These are phyloP conservation scores for Brassicogethes aeneus DNA, from an alignment of 2,888 invertebrate genomes.

Conservation along the genomic window DNA sequence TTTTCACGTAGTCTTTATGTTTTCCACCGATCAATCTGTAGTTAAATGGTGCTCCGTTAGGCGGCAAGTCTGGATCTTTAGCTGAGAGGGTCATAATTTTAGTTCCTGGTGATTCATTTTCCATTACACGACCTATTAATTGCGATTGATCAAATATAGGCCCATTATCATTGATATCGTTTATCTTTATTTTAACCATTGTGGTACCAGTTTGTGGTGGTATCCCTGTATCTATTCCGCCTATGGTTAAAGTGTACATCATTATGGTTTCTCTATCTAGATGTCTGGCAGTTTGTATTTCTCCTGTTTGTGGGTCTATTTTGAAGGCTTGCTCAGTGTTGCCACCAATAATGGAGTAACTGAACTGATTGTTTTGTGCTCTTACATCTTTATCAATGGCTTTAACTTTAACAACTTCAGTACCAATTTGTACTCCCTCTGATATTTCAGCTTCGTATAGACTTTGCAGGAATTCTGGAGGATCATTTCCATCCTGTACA, in stretches of 20 bases:
- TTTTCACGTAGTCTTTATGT: slow-evolving; percentile 64
- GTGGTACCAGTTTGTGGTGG: slow-evolving; percentile 91
- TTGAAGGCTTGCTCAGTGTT: slow-evolving; percentile 78
- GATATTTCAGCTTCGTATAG: slow-evolving; percentile 71
- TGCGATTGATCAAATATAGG: slow-evolving; percentile 69
- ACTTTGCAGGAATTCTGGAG: slow-evolving; percentile 80
- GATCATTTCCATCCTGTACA: slow-evolving; percentile 93
- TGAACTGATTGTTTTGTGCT: slow-evolving; percentile 85
- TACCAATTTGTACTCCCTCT: slow-evolving; percentile 70
- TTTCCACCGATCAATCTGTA: slow-evolving; percentile 72
- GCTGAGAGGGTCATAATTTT: slow-evolving; percentile 79
- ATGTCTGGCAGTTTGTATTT: slow-evolving; percentile 64
- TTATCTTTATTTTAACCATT: slow-evolving; percentile 67
- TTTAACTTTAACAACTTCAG: slow-evolving; percentile 66
- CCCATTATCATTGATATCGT: slow-evolving; percentile 90
- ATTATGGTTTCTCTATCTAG: slow-evolving; percentile 76
- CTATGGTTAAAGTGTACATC: slow-evolving; percentile 66
- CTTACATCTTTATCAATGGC: slow-evolving; percentile 88
- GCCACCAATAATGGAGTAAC: slow-evolving; percentile 80
- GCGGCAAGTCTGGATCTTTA: slow-evolving; percentile 80
- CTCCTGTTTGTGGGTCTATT: slow-evolving; percentile 78
- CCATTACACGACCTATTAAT: slow-evolving; percentile 68
- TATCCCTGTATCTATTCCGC: slow-evolving; percentile 80
- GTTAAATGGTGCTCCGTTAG: slow-evolving; percentile 84
- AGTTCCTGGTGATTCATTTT: slow-evolving; percentile 79